Base-by-base conservation (phyloP, 1,140 invertebrate species). In the Drosophila serrata region DNA sequence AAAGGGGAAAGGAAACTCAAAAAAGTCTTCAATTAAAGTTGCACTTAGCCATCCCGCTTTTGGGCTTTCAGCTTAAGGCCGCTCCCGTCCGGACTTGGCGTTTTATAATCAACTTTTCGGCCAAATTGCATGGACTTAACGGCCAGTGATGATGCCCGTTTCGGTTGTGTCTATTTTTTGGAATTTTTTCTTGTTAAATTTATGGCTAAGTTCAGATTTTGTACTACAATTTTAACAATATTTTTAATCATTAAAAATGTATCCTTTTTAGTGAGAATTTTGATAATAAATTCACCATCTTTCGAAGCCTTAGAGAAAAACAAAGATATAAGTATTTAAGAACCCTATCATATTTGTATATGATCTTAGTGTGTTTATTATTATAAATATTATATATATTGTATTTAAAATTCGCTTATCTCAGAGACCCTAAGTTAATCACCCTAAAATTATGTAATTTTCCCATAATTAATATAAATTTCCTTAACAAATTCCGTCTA, bases 31-130 rank as follows among this genome's bases (percentile, higher is more conserved):
- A 78, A 53, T 78, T 70, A 78, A 78, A 77, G 58, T 67, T 57
- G 57, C 75, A 70, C 74, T 77, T 61, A 46, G 48, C 65, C 49
- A 53, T 53, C 61, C 45, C 58, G 67, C 35, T 40, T 53, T 37
- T 42, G 51, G 27, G 22, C 64, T 37, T 55, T 57, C 42, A 35
- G 42, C 24, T 31, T 22, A 48, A 53, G 43, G 58, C 9, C n/a
- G 24, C 40, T 33, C 39, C 27, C 63, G 31, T 43, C 31, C 35
- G 46, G 37, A 69, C 40, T 53, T 35, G 29, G 37, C 37, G 17
- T 59, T 75, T 75, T 59, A 45, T 75, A 77, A 78, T 78, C 64
- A 78, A 78, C 64, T 63, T 62, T 46, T 49, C n/a, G 64, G 22
- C 46, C 46, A 74, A 74, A 57, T 58, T 64, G 35, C 33, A 42